Conservation (phyloP, 2,113 vertebrate species). For the Cyphomyrus plagiostoma region DNA sequence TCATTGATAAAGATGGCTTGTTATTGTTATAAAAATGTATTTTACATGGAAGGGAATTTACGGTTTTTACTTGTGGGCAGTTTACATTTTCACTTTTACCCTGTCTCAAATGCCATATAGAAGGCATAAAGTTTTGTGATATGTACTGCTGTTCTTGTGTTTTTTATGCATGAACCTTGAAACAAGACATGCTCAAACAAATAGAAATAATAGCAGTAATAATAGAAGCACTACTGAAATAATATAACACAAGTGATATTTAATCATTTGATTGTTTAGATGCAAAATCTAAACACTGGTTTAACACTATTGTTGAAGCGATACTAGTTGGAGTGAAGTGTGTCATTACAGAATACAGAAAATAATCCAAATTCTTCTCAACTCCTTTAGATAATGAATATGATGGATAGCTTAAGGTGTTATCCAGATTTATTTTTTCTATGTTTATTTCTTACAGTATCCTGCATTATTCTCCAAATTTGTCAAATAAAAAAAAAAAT, state of each 20-base stretch:
- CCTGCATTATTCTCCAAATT: not conserved
- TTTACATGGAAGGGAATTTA: not conserved
- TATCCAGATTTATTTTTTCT: not conserved
- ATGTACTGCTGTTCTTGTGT: not conserved
- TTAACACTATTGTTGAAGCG: not conserved
- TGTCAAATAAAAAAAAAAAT: not conserved
- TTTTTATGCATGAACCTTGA: not conserved
- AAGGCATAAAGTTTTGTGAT: not conserved
- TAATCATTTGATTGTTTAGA: not conserved
- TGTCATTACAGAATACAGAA: not conserved
- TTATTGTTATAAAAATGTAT: not conserved
- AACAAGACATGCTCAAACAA: not conserved
- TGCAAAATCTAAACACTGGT: not conserved
- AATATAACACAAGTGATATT: not conserved
- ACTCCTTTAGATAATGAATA: not conserved
- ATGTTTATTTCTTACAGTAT: not conserved
- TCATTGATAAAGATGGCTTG: not conserved
- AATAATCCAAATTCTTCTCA: not conserved
- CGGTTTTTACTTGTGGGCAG: not conserved
- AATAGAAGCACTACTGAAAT: not conserved
- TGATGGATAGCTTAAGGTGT: not conserved
- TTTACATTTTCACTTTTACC: not conserved
- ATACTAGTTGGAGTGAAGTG: not conserved
- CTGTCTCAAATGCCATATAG: not conserved
- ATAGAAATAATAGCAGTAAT: not conserved